A percentile compares a stretch with the other conserved stretches of the same genome.
Evolutionary conservation across 92 coral and sea anemone genomes (phyloP).

Genomic region (Porites lobata): DNA sequence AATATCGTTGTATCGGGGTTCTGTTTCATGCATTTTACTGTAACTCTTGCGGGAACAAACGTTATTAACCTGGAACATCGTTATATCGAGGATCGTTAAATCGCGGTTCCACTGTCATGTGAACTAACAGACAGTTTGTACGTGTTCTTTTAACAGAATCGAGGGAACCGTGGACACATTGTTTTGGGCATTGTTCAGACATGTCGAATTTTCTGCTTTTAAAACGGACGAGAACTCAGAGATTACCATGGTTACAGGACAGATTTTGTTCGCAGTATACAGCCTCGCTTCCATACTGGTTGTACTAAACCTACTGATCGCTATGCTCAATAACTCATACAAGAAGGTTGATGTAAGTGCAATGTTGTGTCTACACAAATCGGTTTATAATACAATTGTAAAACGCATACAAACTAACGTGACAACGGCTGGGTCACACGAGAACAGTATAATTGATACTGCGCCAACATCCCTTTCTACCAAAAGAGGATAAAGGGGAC

Average conservation of each 20-base stretch:
- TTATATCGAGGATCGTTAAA: too few species aligned
- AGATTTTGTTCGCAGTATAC: conserved; percentile 74
- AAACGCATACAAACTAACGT: too few species aligned
- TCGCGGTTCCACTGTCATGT: too few species aligned
- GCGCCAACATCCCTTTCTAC: too few species aligned
- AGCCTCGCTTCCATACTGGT: conserved; percentile 79
- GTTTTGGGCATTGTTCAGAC: conserved; percentile 92
- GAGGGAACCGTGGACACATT: conserved; percentile 58
- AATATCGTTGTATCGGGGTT: too few species aligned
- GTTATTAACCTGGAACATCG: too few species aligned
- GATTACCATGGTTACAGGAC: conserved; percentile 80
- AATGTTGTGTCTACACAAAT: background rate
- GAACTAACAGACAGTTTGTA: background rate
- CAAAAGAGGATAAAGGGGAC: too few species aligned
- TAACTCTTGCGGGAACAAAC: too few species aligned
- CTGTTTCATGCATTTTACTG: too few species aligned
- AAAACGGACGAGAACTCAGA: conserved; percentile 51
- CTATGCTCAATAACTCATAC: conserved; percentile 85
- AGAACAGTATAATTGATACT: too few species aligned
- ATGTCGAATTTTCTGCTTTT: conserved; percentile 54
- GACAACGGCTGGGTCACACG: too few species aligned
- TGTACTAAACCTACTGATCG: conserved; percentile 84
- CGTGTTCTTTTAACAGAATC: conserved; percentile 35
- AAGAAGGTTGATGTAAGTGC: conserved; percentile 80
- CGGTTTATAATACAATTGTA: too few species aligned